phyloP scores from a whole-genome alignment of 1,140 invertebrate species.

The Phymastichus coffea region DNA sequence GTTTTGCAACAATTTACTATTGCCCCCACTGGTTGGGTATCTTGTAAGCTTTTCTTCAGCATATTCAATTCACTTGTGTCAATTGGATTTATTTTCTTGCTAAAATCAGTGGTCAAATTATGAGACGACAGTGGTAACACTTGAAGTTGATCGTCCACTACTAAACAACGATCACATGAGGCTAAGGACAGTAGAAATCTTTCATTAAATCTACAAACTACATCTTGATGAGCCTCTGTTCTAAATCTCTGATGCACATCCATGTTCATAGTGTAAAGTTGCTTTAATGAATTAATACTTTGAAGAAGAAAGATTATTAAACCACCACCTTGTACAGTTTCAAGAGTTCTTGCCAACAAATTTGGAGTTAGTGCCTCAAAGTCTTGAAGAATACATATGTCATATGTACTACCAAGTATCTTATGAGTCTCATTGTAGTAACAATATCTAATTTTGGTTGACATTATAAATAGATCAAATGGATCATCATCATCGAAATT shows the following conservation, averaged over 20 bases:
- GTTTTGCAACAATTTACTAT: constrained; percentile 93
- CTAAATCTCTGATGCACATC: constrained; percentile 94
- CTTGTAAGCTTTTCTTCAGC: constrained; percentile 77
- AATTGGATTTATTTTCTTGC: constrained; percentile 56
- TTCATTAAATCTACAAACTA: constrained; percentile 96
- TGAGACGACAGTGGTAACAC: constrained; percentile 92
- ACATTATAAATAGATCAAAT: constrained; percentile 95
- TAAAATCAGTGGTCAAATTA: constrained; percentile 75
- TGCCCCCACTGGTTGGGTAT: constrained; percentile 87
- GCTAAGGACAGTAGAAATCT: constrained; percentile 90
- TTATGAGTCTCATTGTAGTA: constrained; percentile 98
- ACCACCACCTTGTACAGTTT: constrained; percentile 98
- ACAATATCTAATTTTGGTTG: constrained; percentile 95
- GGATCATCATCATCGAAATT: constrained; percentile 94
- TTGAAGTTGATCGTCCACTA: constrained; percentile 91
- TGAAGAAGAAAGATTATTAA: constrained; percentile 87
- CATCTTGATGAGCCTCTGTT: constrained; percentile 91
- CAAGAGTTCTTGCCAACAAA: constrained; percentile 92
- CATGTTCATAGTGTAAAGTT: constrained; percentile 97
- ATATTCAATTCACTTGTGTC: constrained; percentile 64
- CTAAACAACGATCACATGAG: constrained; percentile 84
- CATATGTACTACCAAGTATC: constrained; percentile 97
- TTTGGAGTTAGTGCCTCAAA: constrained; percentile 99
- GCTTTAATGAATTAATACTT: constrained; percentile 84
- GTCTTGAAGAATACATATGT: constrained; percentile 94